A percentile compares a stretch with the other conserved stretches of the same genome.
Conservation (phyloP, 1,140 invertebrate species). For the Colletes latitarsis region DNA sequence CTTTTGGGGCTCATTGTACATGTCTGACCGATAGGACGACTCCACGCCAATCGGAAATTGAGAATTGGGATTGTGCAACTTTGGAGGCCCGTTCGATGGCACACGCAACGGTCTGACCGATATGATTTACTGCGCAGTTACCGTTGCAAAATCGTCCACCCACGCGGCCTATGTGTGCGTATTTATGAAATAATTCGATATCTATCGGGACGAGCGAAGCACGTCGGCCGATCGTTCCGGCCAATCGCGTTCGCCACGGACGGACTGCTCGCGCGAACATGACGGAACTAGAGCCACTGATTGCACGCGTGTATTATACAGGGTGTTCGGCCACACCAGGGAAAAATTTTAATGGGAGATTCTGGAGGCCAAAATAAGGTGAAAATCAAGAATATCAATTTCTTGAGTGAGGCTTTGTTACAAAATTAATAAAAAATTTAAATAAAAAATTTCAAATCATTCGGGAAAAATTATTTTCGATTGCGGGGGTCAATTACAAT, state of each 20-base stretch:
- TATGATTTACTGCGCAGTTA: constrained; percentile 24
- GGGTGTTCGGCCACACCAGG: no score
- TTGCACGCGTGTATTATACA: no score
- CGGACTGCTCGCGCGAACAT: neutral
- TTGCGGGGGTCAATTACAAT: no score
- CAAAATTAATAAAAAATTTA: no score
- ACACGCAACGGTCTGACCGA: neutral
- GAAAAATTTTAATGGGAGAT: neutral
- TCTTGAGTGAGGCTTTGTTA: no score
- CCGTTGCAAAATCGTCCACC: constrained; percentile 35
- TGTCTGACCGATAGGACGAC: neutral
- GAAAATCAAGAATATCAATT: no score
- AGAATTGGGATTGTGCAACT: constrained; percentile 13
- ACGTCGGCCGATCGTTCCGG: constrained; percentile 15
- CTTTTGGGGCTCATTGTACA: no score
- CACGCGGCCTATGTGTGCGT: constrained; percentile 25
- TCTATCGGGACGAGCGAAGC: constrained; percentile 1
- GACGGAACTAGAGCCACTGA: neutral
- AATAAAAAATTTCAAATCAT: no score
- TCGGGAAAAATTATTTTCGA: no score
- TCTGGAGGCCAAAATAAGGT: no score
- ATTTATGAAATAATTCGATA: constrained; percentile 44
- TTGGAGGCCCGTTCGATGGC: constrained; percentile 40
- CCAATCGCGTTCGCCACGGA: constrained; percentile 2
- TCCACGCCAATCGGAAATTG: constrained; percentile 6